These are phyloP conservation scores for Pseudoips prasinana DNA, from an alignment of 2,888 invertebrate species.

Conservation along the genomic window DNA sequence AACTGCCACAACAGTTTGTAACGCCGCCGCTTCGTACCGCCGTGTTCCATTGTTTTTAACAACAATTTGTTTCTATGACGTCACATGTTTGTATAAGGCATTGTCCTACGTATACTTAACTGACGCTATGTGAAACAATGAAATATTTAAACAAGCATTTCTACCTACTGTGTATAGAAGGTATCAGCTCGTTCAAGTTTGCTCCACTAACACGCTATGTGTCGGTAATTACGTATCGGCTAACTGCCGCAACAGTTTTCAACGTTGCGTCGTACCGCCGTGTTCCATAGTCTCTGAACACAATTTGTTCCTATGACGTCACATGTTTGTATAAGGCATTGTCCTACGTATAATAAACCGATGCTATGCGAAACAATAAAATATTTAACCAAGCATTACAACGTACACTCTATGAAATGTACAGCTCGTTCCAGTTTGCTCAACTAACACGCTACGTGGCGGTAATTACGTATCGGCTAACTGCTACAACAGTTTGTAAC, in stretches of 20 bases:
- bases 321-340: too few species aligned
- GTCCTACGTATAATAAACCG: too few species aligned
- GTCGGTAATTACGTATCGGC: slow-evolving; percentile 31
- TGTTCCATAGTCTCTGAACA: too few species aligned
- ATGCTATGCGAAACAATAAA: too few species aligned
- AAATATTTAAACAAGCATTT: too few species aligned
- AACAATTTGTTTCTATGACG: slow-evolving; percentile 19
- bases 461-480: slow-evolving; percentile 30
- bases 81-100: slow-evolving; percentile 1
- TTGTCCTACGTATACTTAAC: too few species aligned
- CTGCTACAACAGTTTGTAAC: slow-evolving; percentile 32
- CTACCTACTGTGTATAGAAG: slow-evolving; percentile 12
- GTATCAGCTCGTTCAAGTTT: slow-evolving; percentile 30
- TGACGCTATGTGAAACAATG: too few species aligned
- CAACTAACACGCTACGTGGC: slow-evolving; percentile 29
- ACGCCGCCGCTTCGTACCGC: slow-evolving; percentile 34
- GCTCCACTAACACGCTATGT: slow-evolving; percentile 26
- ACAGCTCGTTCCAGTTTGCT: slow-evolving; percentile 31
- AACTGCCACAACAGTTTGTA: slow-evolving; percentile 31
- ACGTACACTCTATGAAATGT: too few species aligned
- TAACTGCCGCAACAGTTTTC: slow-evolving; percentile 29
- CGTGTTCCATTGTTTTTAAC: slow-evolving; percentile 15
- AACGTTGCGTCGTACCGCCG: too few species aligned
- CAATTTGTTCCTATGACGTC: too few species aligned
- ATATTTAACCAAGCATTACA: too few species aligned